phyloP scores from a whole-genome alignment of 2,113 vertebrate genomes.

The Macrotis lagotis region DNA sequence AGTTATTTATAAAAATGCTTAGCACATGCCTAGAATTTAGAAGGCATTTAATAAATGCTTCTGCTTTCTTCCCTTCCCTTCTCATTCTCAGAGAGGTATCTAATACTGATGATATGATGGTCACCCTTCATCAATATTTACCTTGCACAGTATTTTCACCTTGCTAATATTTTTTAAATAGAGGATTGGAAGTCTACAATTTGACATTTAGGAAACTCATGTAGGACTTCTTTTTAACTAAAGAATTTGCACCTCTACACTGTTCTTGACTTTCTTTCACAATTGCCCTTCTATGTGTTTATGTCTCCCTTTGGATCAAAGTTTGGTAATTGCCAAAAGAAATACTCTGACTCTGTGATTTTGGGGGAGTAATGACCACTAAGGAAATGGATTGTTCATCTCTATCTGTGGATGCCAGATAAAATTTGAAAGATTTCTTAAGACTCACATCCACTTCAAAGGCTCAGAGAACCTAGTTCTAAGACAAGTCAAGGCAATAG shows the following conservation, averaged over 20 bases:
- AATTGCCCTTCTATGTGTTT: neutral
- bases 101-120: neutral
- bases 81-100: neutral
- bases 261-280: neutral
- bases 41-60: neutral
- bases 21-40: neutral
- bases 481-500: no score
- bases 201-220: neutral
- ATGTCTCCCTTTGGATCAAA: neutral
- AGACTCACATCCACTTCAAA: neutral
- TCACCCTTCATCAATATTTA: neutral
- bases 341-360: neutral
- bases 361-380: neutral
- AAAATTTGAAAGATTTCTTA: neutral
- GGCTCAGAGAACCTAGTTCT: neutral
- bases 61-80: neutral
- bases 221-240: neutral
- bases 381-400: neutral
- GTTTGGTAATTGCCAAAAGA: neutral
- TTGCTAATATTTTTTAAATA: neutral
- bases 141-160: neutral
- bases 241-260: neutral
- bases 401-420: neutral
- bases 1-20: neutral
- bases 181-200: neutral